Evolutionary conservation across 64 coral and sea anemone species (phyloP), one percentile per base, ranked within the genome.

Genomic region (Stichodactyla mertensii): DNA sequence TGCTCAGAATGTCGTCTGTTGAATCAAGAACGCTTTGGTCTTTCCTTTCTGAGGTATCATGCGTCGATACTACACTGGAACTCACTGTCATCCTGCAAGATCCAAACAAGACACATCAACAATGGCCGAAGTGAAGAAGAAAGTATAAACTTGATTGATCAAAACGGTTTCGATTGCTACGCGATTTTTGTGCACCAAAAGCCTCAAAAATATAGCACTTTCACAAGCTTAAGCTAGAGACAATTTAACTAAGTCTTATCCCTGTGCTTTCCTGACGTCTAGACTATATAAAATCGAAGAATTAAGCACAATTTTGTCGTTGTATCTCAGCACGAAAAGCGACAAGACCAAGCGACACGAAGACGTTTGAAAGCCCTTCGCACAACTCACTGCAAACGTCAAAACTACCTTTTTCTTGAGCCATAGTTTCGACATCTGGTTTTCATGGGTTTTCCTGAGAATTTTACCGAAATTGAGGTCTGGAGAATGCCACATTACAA

Each of bases 381-480:
- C 22, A 53, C 1, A 55, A 82, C 10, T 10, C 52, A 16, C 69
- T 74, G 24, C 69, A 82, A 55, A n/a, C 10, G 12, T 14, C 16
- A 16, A 36, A 58, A 51, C 31, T 87, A 87, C 90, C 90, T 82
- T 87, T 86, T 77, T 74, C 78, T 91, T 6, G 84, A 83, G 58
- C 77, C 90, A 91, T 91, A 82, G 77, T 58, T 91, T 77, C 90
- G 85, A 91, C 85, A 82, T 24, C 83, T 82, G 28, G 90, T 91
- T 91, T 91, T 91, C 90, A 91, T 91, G 77, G 87, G 85, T 87
- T 64, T 91, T 91, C 57, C 11, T 28, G 77, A 31, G 80, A 59
- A 52, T 87, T 57, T 62, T 26, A 1, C 14, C 59, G 71, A 80
- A 57, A 22, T 56, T 70, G 16, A 57, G 60, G 26, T 27, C 61